A percentile compares a stretch with the other conserved stretches of the same genome.
Evolutionary conservation across 2,797 vertebrate species (phyloP).

Genomic region (Liparis tanakae): DNA sequence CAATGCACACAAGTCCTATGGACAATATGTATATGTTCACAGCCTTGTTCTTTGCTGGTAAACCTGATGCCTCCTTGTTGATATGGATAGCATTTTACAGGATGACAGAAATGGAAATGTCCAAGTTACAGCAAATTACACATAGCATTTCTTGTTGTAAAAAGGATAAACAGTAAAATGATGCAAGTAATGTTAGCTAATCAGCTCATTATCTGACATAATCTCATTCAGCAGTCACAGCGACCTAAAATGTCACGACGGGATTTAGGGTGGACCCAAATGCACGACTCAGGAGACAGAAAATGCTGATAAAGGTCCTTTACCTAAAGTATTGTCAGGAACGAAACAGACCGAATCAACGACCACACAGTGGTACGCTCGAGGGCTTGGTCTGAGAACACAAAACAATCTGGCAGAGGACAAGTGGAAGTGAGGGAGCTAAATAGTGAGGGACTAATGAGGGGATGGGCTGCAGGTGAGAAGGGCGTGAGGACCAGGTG

Average conservation of each 20-base stretch:
- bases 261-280: too few relatives aligned
- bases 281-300: too few relatives aligned
- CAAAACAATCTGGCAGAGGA: too few relatives aligned
- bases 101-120: not conserved
- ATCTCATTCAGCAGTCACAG: conserved; percentile 15
- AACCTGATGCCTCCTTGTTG: not conserved
- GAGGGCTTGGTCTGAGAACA: too few relatives aligned
- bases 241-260: not conserved
- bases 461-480: too few relatives aligned
- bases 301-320: too few relatives aligned
- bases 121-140: not conserved
- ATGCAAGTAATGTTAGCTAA: conserved; percentile 29
- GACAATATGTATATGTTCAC: not conserved
- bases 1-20: not conserved
- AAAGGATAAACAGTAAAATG: not conserved
- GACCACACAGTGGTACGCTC: too few relatives aligned
- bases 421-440: too few relatives aligned
- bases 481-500: too few relatives aligned
- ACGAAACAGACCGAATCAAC: too few relatives aligned
- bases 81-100: not conserved
- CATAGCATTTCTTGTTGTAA: not conserved
- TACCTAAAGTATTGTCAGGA: too few relatives aligned
- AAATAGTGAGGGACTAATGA: too few relatives aligned
- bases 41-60: not conserved
- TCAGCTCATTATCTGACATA: conserved; percentile 43